phyloP scores from a whole-genome alignment of 1,140 invertebrate genomes.

The Cydia pomonella region DNA sequence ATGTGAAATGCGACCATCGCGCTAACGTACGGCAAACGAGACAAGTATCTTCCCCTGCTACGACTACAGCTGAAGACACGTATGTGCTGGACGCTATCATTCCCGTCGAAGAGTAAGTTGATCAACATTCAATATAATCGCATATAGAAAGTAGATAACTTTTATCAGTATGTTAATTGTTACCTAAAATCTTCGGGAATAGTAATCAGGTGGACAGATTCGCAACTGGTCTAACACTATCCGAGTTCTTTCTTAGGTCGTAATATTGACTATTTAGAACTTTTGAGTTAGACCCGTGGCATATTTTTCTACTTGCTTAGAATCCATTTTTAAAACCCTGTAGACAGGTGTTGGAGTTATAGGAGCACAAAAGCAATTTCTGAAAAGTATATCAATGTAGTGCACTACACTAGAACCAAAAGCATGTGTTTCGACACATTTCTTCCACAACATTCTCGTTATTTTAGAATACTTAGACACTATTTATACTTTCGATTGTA shows the following conservation, averaged over 20 bases:
- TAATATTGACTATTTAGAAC: not conserved
- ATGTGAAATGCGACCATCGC: slow-evolving; percentile 93
- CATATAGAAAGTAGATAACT: slow-evolving; percentile 9
- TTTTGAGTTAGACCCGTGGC: not conserved
- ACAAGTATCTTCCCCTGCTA: slow-evolving; percentile 77
- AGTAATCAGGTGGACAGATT: not conserved
- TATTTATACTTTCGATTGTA: not conserved
- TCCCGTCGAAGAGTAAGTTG: slow-evolving; percentile 90
- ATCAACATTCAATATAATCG: slow-evolving; percentile 3
- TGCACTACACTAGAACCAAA: slow-evolving; percentile 34
- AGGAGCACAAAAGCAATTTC: slow-evolving; percentile 37
- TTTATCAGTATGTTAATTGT: not conserved
- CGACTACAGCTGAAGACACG: slow-evolving; percentile 83
- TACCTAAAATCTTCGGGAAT: not conserved
- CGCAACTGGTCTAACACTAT: not conserved
- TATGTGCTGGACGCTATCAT: slow-evolving; percentile 90
- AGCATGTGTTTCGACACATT: slow-evolving; percentile 42
- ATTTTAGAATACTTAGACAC: slow-evolving; percentile 19
- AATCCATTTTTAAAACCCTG: not conserved
- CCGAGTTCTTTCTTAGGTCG: not conserved
- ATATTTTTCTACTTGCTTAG: not conserved
- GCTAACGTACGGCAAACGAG: slow-evolving; percentile 82
- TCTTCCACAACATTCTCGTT: not conserved
- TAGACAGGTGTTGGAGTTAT: slow-evolving; percentile 45
- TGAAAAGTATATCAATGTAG: slow-evolving; percentile 37